Base-by-base conservation (phyloP, 2,113 vertebrate genomes). In the Ornithorhynchus anatinus region DNA sequence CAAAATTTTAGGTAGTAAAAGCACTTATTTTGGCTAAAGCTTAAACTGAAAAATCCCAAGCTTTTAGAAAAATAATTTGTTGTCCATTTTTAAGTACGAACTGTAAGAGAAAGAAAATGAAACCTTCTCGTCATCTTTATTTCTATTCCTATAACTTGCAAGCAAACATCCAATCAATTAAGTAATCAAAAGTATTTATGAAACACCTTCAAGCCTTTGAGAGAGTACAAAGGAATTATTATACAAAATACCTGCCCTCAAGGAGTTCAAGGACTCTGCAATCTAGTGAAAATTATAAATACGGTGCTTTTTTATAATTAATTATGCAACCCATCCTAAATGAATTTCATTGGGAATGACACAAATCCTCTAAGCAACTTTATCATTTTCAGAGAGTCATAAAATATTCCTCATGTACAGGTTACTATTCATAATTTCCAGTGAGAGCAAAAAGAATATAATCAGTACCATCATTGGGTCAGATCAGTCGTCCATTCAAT, bases 21-120 rank as follows among this genome's bases (percentile, higher is more conserved):
- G 81, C 79, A 89, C 87, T 85, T 82, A 85, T 84, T 53, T 70
- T 82, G 89, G 88, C 84, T 88, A 89, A 72, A 85, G 67, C 77
- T 86, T 87, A 74, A 88, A 89, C 88, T 86, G 83, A 78, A 77
- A 80, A 88, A 58, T 84, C 83, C 85, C 59, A n/a, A 70, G 47
- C 75, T 84, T 84, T 84, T 81, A 82, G 78, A 79, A 84, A 53
- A 50, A 7, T 1, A 68, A 68, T 68, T 72, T 56, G 19, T 43
- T 27, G 60, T 71, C 58, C 51, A 51, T 84, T 88, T 85, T 78
- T 67, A 78, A 80, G 86, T 81, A 68, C 75, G 78, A 85, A 86
- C 84, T 39, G 78, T 73, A 15, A n/a, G 23, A 40, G 25, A 20
- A 29, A 36, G 37, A 35, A 23, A 22, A 69, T 20, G 19, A 43